A percentile compares a stretch with the other conserved stretches of the same genome.
Conservation (phyloP, 2,113 vertebrate species). For the Vombatus ursinus region DNA sequence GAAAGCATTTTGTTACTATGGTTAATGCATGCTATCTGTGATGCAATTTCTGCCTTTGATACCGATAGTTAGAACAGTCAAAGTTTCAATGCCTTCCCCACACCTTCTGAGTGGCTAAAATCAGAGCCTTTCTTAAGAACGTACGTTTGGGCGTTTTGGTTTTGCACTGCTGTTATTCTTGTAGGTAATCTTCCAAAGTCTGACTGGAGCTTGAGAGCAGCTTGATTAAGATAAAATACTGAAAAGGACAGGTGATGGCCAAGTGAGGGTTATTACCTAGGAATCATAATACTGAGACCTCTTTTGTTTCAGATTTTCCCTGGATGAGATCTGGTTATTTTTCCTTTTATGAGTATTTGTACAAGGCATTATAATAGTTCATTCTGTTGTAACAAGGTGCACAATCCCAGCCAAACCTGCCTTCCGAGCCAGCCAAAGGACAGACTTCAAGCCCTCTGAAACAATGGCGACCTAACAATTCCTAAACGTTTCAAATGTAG, state of each 20-base stretch:
- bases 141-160: background rate
- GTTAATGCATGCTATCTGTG: background rate
- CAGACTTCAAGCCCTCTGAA: background rate
- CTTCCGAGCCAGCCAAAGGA: background rate
- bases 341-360: background rate
- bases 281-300: conserved; percentile 35
- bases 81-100: conserved; percentile 13
- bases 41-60: conserved; percentile 6
- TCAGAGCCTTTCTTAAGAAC: background rate
- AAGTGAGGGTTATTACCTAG: conserved; percentile 20
- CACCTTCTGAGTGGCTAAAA: conserved; percentile 6
- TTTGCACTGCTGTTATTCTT: conserved; percentile 3
- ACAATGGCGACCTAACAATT: background rate
- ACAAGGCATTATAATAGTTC: background rate
- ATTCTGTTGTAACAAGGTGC: background rate
- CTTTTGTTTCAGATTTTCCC: conserved; percentile 39
- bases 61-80: conserved; percentile 42
- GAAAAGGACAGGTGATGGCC: conserved; percentile 43
- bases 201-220: conserved; percentile 11
- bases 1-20: conserved; percentile 3
- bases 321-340: conserved; percentile 29
- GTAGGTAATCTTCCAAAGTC: conserved; percentile 35
- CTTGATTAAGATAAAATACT: conserved; percentile 21
- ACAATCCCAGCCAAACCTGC: background rate
- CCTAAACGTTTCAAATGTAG: background rate